Percentiles rank a stretch among this genome's conserved stretches.
phyloP scores from a whole-genome alignment of 2,888 invertebrate species.

The Scelioninae gen. 2 region DNA sequence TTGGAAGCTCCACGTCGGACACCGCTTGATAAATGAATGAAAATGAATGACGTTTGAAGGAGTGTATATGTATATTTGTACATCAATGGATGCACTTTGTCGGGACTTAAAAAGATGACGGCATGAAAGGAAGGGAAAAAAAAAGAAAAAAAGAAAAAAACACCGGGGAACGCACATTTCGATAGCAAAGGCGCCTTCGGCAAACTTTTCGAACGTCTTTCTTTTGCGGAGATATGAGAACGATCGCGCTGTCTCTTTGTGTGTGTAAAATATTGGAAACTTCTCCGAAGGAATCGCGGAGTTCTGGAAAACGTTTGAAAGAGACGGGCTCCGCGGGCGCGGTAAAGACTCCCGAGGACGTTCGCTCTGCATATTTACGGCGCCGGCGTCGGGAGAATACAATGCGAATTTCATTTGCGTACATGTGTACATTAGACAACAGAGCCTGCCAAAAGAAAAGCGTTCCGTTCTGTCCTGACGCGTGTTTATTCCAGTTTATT shows the following conservation, averaged over 20 bases:
- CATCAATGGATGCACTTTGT: constrained; percentile 30
- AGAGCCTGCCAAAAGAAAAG: not conserved
- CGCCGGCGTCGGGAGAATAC: constrained; percentile 9
- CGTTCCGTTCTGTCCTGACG: no score
- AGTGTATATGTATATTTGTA: constrained; percentile 27
- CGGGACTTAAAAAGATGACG: constrained; percentile 31
- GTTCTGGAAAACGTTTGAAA: constrained; percentile 26
- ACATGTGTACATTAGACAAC: constrained; percentile 21
- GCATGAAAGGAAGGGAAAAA: constrained; percentile 16
- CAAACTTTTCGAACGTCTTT: constrained; percentile 48
- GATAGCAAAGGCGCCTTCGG: constrained; percentile 35
- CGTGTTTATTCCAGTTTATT: no score
- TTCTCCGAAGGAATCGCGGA: constrained; percentile 35
- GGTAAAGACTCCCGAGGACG: constrained; percentile 4
- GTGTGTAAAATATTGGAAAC: constrained; percentile 49
- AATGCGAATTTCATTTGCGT: constrained; percentile 20
- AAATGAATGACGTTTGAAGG: constrained; percentile 40
- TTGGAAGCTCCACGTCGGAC: constrained; percentile 1
- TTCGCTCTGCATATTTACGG: constrained; percentile 38
- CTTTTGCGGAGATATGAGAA: constrained; percentile 47
- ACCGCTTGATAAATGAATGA: constrained; percentile 32
- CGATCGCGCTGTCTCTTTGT: constrained; percentile 43
- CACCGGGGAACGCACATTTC: constrained; percentile 27
- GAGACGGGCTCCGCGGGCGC: not conserved
- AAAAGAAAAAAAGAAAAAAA: no score